Base-by-base conservation (phyloP, 2,797 vertebrate species). In the Lacerta agilis region DNA sequence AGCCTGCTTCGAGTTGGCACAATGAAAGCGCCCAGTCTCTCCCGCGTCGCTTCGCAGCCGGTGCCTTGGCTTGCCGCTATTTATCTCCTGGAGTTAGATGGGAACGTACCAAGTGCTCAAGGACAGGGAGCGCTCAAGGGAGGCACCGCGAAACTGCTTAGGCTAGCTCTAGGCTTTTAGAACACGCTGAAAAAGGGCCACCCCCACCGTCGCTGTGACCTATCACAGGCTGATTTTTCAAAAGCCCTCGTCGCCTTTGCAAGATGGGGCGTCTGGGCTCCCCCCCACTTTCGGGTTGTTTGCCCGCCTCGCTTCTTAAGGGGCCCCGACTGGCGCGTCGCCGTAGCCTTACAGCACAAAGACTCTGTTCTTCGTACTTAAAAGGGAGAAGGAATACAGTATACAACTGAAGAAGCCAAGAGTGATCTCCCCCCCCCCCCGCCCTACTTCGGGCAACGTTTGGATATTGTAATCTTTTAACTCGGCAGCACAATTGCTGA, bases 101-200 rank as follows among this genome's bases (percentile, higher is more conserved):
- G 96, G 95, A 92, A 64, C 91, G 93, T 95, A 95, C 96, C 97
- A 96, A 95, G 82, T 75, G 82, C 71, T 87, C 86, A 76, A 79
- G 87, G 90, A 90, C 49, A 55, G 49, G 49, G 88, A 83, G 88
- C 84, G 72, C 49, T 49, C 49, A 88, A 85, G 84, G 82, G 89
- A 89, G 82, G 77, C 45, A 45, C 78, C 20, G 18, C 43, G 11
- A 15, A 33, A 29, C 29, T 18, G 5, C 13, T 75, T 80, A 18
- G 61, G 69, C 17, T 38, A 4, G 45, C 61, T 2, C 38, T 41
- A 33, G 76, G 43, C 58, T 38, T 3, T 23, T 66, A 1, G 38
- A 41, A 64, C 38, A 49, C n/a, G n/a, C 64, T 76, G 66, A 29
- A 61, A 86, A 61, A 58, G 36, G 45, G 58, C 20, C 84, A 73